Percentiles rank a stretch among this genome's conserved stretches.
phyloP scores from a whole-genome alignment of 1,140 invertebrate species.

The Sycophila sp. region DNA sequence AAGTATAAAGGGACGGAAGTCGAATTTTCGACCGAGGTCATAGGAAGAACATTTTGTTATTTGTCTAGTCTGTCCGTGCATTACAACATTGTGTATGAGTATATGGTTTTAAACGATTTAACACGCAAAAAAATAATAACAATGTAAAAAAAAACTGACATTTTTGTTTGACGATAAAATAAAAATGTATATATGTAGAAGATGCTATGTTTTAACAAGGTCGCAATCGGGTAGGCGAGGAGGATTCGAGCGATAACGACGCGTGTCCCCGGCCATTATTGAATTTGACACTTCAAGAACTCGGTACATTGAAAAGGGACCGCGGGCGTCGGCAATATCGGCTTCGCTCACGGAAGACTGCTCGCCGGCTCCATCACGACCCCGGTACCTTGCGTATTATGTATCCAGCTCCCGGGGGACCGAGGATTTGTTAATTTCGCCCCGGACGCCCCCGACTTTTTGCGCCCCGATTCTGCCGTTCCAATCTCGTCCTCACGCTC shows the following conservation, averaged over 20 bases:
- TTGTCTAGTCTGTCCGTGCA: no score
- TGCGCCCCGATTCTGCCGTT: conserved; percentile 30
- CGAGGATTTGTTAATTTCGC: conserved; percentile 60
- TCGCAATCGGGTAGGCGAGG: conserved; percentile 17
- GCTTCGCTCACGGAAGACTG: neutral
- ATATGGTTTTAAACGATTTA: no score
- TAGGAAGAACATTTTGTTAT: no score
- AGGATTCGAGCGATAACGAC: conserved; percentile 27
- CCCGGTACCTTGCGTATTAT: no score
- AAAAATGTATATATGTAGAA: no score
- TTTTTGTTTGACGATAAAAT: no score
- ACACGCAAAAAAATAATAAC: no score
- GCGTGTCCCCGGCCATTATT: conserved; percentile 54
- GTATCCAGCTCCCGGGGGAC: conserved; percentile 54
- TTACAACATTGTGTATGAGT: no score
- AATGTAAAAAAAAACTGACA: no score
- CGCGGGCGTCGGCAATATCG: conserved; percentile 36
- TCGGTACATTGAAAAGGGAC: conserved; percentile 67
- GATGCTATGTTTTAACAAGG: conserved; percentile 37
- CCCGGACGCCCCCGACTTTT: conserved; percentile 54
- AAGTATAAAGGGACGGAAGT: no score
- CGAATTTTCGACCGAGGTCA: no score
- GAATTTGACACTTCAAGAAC: conserved; percentile 67
- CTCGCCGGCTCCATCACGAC: conserved; percentile 26
- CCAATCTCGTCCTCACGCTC: no score